Conservation (phyloP, 2,113 vertebrate species). For the Rhinopomastus cyanomelas region DNA sequence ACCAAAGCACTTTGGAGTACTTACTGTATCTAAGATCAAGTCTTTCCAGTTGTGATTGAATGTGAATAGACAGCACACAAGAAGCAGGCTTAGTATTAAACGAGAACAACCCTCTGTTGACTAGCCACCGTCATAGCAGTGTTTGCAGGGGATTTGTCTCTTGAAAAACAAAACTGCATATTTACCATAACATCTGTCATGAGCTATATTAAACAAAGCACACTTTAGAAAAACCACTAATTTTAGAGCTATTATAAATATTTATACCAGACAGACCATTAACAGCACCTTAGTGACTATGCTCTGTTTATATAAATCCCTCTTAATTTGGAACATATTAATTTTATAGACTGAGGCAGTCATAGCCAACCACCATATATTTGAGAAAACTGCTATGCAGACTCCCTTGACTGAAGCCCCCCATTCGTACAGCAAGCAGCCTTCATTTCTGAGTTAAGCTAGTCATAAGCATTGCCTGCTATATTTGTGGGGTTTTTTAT, state of each 20-base stretch:
- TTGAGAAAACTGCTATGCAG: neutral
- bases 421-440: neutral
- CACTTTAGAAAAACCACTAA: neutral
- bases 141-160: neutral
- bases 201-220: neutral
- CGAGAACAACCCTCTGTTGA: neutral
- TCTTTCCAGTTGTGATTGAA: neutral
- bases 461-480: neutral
- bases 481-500: neutral
- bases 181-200: neutral
- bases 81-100: neutral
- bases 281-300: neutral
- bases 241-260: constrained; percentile 39
- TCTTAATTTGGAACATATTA: neutral
- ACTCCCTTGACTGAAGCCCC: neutral
- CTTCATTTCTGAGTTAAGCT: neutral
- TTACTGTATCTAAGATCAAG: neutral
- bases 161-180: neutral
- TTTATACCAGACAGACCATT: constrained; percentile 5
- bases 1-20: neutral
- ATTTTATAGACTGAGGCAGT: neutral
- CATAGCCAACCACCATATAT: neutral
- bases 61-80: neutral
- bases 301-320: neutral
- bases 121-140: neutral